Evolutionary conservation across 2,113 vertebrate genomes (phyloP), one percentile per base, ranked within the genome.

Genomic region (Telmatochromis sp.): DNA sequence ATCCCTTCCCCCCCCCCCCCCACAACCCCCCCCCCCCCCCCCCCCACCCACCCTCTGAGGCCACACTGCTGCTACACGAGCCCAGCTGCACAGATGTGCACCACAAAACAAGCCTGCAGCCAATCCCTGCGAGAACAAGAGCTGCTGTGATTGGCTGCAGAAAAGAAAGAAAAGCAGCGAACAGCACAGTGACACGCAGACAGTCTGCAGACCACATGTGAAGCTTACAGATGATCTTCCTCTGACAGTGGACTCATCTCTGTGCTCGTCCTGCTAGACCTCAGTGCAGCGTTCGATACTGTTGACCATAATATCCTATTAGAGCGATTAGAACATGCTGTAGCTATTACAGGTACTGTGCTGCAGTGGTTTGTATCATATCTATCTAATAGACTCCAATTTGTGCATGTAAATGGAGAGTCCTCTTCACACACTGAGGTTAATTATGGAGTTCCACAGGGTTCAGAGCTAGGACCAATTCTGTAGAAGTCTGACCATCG

Each of bases 341-440:
- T 2, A 50, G 47, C 15, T 50, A 1, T 50, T 50, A 50, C 47
- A 19, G 47, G 47, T 50, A 2, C 0, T 45, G 13, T 0, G 0
- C 42, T 45, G 42, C 50, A 51, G 17, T 51, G 47, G 50, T 51
- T 51, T 51, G 17, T 17, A 53, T n/a, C 50, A 51, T n/a, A 51
- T 51, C n/a, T 54, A 11, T 54, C 51, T 21, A 54, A 54, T 2
- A 54, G 51, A 54, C 51, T 21, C 9, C n/a, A 7, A 0, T 54
- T 7, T 54, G 51, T 54, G 1, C 51, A 54, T 54, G 51, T 54
- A 54, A 21, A 21, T 54, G 51, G 5, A 54, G 51, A 21, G 51
- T 54, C 51, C 51, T 54, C 51, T 21, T 54, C 51, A 21, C 9
- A 7, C 51, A 54, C 51, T 21, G 9, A 21, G 51, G 51, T 21